phyloP scores from a whole-genome alignment of 2,888 invertebrate genomes.

The Ctenicera cuprea region DNA sequence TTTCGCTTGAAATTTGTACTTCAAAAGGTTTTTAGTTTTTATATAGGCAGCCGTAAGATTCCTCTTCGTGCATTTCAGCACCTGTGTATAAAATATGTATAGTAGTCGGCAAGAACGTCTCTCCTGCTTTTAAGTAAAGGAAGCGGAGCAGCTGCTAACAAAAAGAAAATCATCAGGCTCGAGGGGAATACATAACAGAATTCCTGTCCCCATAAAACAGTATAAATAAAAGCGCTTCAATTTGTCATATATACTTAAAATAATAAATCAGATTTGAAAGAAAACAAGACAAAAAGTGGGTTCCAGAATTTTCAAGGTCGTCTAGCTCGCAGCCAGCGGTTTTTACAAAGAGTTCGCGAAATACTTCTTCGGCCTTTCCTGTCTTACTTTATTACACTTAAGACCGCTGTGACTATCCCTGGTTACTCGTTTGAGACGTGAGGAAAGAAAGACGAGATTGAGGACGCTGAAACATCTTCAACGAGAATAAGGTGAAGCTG shows the following conservation, averaged over 20 bases:
- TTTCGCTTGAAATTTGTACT: constrained; percentile 39
- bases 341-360: constrained; percentile 41
- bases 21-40: constrained; percentile 33
- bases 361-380: constrained; percentile 26
- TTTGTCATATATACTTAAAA: constrained; percentile 51
- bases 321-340: constrained; percentile 38
- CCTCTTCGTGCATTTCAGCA: constrained; percentile 41
- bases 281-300: constrained; percentile 48
- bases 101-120: constrained; percentile 18
- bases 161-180: constrained; percentile 26
- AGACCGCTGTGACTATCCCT: constrained; percentile 18
- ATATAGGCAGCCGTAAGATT: neutral
- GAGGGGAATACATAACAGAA: constrained; percentile 31
- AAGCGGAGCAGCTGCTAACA: constrained; percentile 36
- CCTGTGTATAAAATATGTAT: constrained; percentile 45
- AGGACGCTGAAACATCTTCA: constrained; percentile 32
- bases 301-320: constrained; percentile 52
- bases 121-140: constrained; percentile 37
- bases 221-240: constrained; percentile 45
- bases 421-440: constrained; percentile 32
- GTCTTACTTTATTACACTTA: constrained; percentile 27
- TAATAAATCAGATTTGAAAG: constrained; percentile 51
- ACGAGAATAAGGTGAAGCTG: constrained; percentile 41
- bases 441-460: constrained; percentile 15
- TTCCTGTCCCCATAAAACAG: constrained; percentile 41